phyloP scores from a whole-genome alignment of 2,113 vertebrate genomes.

The Tapirus terrestris region DNA sequence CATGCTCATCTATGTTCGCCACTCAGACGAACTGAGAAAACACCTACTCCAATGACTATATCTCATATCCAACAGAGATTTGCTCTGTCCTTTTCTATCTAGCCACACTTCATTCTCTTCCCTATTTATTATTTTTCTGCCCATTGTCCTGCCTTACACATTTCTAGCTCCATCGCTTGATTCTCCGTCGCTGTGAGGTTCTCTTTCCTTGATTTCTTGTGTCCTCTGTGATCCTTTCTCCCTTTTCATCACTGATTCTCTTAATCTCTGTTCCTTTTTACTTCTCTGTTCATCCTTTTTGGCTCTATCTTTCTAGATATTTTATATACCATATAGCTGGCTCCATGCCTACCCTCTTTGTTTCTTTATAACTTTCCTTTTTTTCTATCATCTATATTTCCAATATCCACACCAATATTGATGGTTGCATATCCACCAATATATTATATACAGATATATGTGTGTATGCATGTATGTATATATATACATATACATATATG shows the following conservation, averaged over 20 bases:
- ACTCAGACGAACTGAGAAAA: not conserved
- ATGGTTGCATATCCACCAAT: not conserved
- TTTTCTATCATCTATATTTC: not conserved
- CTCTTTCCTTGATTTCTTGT: not conserved
- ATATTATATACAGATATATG: not conserved
- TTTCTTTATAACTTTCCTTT: not conserved
- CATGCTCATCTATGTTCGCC: not conserved
- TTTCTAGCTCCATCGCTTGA: no score
- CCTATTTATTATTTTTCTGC: not conserved
- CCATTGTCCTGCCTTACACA: not conserved
- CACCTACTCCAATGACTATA: not conserved
- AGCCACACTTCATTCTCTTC: not conserved
- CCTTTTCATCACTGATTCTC: not conserved
- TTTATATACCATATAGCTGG: not conserved
- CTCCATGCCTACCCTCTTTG: not conserved
- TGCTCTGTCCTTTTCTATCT: not conserved
- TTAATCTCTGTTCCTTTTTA: not conserved
- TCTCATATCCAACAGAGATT: not conserved
- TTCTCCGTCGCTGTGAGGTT: not conserved
- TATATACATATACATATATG: not conserved
- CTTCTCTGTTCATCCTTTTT: not conserved
- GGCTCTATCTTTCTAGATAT: not conserved
- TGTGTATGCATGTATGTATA: not conserved
- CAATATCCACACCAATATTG: not conserved
- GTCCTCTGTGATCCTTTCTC: not conserved